These are phyloP conservation scores for Ifrita kowaldi DNA, from an alignment of 2,113 vertebrate genomes.

Conservation along the genomic window DNA sequence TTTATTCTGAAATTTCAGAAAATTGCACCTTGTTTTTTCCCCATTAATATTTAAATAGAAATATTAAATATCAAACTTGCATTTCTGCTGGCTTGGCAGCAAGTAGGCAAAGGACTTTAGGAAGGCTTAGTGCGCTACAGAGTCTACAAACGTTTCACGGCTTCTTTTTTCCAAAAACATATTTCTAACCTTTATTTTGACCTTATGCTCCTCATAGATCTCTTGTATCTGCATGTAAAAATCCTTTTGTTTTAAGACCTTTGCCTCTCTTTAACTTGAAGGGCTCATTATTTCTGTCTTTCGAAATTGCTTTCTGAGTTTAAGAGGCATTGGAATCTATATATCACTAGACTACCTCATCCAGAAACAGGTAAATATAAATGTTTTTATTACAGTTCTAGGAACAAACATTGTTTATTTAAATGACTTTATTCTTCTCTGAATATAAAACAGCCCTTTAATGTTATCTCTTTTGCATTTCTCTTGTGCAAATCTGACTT, in stretches of 20 bases:
- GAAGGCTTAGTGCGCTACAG: background rate
- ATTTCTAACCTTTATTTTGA: background rate
- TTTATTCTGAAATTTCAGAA: background rate
- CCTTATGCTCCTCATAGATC: background rate
- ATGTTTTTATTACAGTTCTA: background rate
- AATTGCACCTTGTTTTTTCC: background rate
- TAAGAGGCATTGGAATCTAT: background rate
- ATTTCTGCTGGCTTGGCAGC: background rate
- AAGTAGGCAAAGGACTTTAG: background rate
- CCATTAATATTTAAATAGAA: background rate
- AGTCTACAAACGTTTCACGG: background rate
- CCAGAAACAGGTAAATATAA: background rate
- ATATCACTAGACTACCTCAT: background rate
- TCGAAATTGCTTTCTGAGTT: background rate
- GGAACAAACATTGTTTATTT: background rate
- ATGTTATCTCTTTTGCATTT: conserved; percentile 21
- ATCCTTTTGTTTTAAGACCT: background rate
- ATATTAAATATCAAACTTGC: background rate
- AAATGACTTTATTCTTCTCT: background rate
- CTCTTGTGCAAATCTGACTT: conserved; percentile 13
- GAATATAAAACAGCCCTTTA: conserved; percentile 13
- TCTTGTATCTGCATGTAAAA: background rate
- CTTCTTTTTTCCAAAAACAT: background rate
- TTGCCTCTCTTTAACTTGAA: background rate
- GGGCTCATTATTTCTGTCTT: background rate